A percentile compares a stretch with the other conserved stretches of the same genome.
Conservation (phyloP, 2,888 invertebrate genomes). For the Agrotis puta region DNA sequence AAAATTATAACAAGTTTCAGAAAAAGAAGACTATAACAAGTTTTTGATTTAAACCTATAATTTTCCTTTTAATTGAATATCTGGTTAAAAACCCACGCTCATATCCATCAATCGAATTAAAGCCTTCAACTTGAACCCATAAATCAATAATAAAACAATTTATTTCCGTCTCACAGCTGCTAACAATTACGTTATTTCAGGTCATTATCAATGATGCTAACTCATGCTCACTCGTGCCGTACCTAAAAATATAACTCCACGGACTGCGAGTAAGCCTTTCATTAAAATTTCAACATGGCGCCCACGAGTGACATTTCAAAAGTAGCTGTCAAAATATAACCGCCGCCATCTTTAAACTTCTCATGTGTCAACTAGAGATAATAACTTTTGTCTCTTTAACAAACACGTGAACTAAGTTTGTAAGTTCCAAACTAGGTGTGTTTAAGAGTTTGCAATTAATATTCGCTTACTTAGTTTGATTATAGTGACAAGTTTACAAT, state of each 20-base stretch:
- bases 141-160: conserved; percentile 42
- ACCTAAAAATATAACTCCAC: conserved; percentile 13
- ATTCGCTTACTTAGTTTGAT: background rate
- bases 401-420: conserved; percentile 14
- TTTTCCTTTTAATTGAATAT: no score
- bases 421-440: background rate
- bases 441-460: background rate
- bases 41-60: no score
- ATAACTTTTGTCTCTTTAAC: background rate
- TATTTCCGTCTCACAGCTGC: conserved; percentile 37
- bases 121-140: conserved; percentile 18
- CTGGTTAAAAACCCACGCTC: background rate
- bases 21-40: no score
- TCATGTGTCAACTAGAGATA: background rate
- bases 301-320: conserved; percentile 18
- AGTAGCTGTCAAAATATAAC: conserved; percentile 25
- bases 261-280: background rate
- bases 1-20: background rate
- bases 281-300: conserved; percentile 29
- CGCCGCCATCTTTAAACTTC: conserved; percentile 16
- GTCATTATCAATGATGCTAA: background rate
- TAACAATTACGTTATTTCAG: conserved; percentile 7
- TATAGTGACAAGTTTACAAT: background rate
- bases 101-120: background rate
- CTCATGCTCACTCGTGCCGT: background rate